Base-by-base conservation (phyloP, 2,888 invertebrate species). In the Willowsia nigromaculata region DNA sequence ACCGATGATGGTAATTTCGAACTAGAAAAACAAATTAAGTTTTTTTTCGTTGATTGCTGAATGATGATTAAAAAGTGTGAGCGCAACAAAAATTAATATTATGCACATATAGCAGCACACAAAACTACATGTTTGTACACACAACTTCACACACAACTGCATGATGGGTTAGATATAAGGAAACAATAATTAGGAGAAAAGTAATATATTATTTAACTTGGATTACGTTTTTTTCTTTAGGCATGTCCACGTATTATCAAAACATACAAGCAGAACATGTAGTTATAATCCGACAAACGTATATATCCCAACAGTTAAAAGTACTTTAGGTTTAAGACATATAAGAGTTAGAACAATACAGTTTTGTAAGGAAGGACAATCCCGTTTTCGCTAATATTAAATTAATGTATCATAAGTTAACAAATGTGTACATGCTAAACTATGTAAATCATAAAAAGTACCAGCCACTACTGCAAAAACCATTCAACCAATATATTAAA, bases 311-410 rank as follows among this genome's bases (percentile, higher is more conserved):
- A n/a, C n/a, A n/a, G n/a, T n/a, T n/a, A n/a, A n/a, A 56, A 22
- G 56, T 56, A 25, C 33, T 65, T 33, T 18, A 40, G 40, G n/a
- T 33, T 37, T 37, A 18, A 37, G n/a, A 1, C 15, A 27, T n/a
- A n/a, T 11, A 6, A 71, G 13, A 22, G 15, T 7, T 59, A 33
- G 33, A 65, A 65, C 33, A 65, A 65, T 65, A 65, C 71, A 71
- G 40, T 71, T 71, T 71, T 71, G 43, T 71, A 71, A 71, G 71
- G 40, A 65, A 40, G 40, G 71, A 71, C 71, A 71, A 71, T 71
- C 71, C 71, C 71, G 40, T 30, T 71, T 71, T 71, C 71, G 40
- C 40, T 40, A 71, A 71, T 7, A 22, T 40, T n/a, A 65, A 65
- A 65, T 65, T 33, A 65, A 65, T 33, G 2, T 9, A 71, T 40